Conservation (phyloP, 2,797 vertebrate genomes). For the Sciaenops ocellatus region DNA sequence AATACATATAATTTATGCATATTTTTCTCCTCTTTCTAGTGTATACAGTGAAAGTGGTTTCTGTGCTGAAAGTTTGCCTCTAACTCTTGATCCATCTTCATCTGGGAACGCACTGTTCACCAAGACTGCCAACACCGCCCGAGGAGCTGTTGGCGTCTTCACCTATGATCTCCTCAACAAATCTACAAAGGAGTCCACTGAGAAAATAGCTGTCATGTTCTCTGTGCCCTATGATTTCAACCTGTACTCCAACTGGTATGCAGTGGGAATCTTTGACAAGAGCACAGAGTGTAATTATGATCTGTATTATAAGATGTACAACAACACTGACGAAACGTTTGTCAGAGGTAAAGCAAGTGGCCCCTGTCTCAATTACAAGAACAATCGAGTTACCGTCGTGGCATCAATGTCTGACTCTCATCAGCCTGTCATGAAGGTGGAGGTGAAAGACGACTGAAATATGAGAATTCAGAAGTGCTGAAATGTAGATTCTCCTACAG, state of each 20-base stretch:
- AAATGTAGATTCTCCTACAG: no score
- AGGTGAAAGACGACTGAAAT: background rate
- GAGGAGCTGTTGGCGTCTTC: slow-evolving; percentile 20
- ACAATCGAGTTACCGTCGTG: background rate
- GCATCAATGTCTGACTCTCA: background rate
- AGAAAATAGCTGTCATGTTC: slow-evolving; percentile 26
- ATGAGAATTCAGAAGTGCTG: no score
- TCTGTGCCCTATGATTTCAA: slow-evolving; percentile 27
- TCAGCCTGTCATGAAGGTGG: background rate
- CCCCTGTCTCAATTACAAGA: background rate
- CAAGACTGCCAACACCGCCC: background rate
- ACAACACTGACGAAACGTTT: fast-evolving
- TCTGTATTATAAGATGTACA: slow-evolving; percentile 10
- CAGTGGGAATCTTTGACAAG: slow-evolving; percentile 17
- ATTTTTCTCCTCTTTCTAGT: background rate
- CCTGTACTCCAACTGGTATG: slow-evolving; percentile 3
- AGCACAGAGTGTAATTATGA: background rate
- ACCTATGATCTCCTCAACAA: slow-evolving; percentile 16
- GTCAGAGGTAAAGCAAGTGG: background rate
- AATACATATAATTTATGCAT: background rate
- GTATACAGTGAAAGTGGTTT: background rate
- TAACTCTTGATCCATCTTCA: background rate
- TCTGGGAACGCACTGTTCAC: background rate
- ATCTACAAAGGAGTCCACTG: background rate
- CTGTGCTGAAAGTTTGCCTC: background rate